Evolutionary conservation across 2,113 vertebrate species (phyloP), one percentile per base, ranked within the genome.

Genomic region (Cinclus cinclus): DNA sequence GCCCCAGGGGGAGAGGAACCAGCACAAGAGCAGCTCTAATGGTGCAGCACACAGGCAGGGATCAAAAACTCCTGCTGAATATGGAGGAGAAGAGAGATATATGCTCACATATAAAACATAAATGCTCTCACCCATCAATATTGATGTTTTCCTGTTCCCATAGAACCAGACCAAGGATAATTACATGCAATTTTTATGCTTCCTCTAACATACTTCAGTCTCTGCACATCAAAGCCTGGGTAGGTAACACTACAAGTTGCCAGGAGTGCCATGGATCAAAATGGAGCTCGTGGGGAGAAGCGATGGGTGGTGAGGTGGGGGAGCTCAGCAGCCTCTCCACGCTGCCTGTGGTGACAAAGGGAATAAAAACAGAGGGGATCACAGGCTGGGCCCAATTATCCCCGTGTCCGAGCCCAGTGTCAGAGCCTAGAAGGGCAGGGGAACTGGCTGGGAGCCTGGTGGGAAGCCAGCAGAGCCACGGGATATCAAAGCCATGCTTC

Each of bases 41-140:
- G 39, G 76, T 52, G 31, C 79, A 88, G 71, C 63, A 80, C 63
- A 79, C 42, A 25, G 49, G 21, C 93, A 65, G 59, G 18, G 76
- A 96, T 93, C 92, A 96, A 92, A 94, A 74, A 18, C 80, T 68
- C 69, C 85, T 44, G 78, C 93, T 84, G 82, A 83, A 94, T 49
- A 63, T 28, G 71, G 63, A 87, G 47, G 50, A 92, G 59, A 64
- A 55, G 47, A 69, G 75, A 64, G 71, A 60, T 2, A 49, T 2
- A 49, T 7, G 53, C 94, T 92, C 2, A 0, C 87, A 65, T 82
- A 96, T 95, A 67, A 96, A 97, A 97, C 95, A 93, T 94, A 93
- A 90, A 97, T 92, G 96, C 87, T 55, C 22, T 83, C 93, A 30
- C 15, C 1, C 96, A 97, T 97, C 95, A 97, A 94, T 97, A 97